phyloP scores from a whole-genome alignment of 2,888 invertebrate species.

The Sinelater perroti region DNA sequence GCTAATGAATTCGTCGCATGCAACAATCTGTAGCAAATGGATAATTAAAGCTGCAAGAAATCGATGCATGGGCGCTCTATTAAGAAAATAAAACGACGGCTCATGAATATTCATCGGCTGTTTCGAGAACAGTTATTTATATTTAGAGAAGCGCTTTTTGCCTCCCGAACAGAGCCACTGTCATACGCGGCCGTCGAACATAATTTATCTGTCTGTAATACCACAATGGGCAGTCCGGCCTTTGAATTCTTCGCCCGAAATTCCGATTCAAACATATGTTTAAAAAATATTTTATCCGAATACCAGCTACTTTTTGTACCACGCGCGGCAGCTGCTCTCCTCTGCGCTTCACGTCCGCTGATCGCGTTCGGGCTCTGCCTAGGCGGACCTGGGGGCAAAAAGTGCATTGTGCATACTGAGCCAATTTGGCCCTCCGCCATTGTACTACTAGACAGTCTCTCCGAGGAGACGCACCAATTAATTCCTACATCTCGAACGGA shows the following conservation, averaged over 20 bases:
- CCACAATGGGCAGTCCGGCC: constrained; percentile 59
- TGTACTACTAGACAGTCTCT: too few relatives aligned
- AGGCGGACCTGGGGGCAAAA: constrained; percentile 12
- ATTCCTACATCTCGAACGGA: too few relatives aligned
- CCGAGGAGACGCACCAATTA: too few relatives aligned
- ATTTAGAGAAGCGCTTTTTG: constrained; percentile 48
- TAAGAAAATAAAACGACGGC: constrained; percentile 39
- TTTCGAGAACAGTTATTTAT: constrained; percentile 56
- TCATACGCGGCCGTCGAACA: constrained; percentile 61
- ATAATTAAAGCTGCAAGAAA: constrained; percentile 44
- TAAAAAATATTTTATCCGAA: constrained; percentile 62
- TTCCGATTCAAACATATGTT: constrained; percentile 61
- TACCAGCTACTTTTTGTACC: constrained; percentile 55
- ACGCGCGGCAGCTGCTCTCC: constrained; percentile 51
- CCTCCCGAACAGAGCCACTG: constrained; percentile 53
- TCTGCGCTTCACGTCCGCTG: constrained; percentile 38
- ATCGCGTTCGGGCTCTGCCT: constrained; percentile 33
- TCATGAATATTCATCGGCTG: constrained; percentile 46
- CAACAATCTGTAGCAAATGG: constrained; percentile 42
- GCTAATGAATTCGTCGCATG: constrained; percentile 41
- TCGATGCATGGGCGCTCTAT: constrained; percentile 38
- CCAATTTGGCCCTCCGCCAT: too few relatives aligned
- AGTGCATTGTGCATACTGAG: too few relatives aligned
- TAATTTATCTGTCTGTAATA: constrained; percentile 62
- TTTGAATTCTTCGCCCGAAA: constrained; percentile 59